Conservation (phyloP, 2,888 invertebrate genomes). For the Theodoxus fluviatilis region DNA sequence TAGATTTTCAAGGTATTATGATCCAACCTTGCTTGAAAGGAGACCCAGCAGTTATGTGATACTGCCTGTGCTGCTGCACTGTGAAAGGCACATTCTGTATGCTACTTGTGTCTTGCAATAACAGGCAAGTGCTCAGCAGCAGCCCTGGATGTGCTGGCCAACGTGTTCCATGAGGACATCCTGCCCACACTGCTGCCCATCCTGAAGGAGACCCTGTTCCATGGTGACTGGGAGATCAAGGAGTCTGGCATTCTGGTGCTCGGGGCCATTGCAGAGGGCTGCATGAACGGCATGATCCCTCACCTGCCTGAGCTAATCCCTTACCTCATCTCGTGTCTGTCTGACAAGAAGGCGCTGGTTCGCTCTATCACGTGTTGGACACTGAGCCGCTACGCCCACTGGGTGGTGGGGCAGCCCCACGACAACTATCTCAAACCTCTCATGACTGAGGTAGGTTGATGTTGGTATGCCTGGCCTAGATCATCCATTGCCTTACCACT, state of each 20-base stretch:
- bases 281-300: constrained; percentile 95
- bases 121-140: constrained; percentile 96
- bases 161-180: constrained; percentile 94
- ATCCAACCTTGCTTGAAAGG: too few species aligned
- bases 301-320: constrained; percentile 96
- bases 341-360: constrained; percentile 94
- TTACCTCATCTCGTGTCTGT: constrained; percentile 89
- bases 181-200: constrained; percentile 93
- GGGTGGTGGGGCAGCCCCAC: constrained; percentile 96
- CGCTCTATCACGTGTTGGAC: constrained; percentile 99
- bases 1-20: background rate
- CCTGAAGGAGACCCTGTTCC: constrained; percentile 93
- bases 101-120: background rate
- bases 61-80: too few species aligned
- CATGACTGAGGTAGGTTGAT: constrained; percentile 80
- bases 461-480: background rate
- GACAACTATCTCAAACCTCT: constrained; percentile 91
- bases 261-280: constrained; percentile 87
- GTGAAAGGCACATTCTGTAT: too few species aligned
- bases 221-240: constrained; percentile 95
- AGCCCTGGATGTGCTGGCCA: constrained; percentile 94
- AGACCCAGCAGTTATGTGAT: too few species aligned
- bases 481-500: too few species aligned
- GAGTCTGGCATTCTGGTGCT: constrained; percentile 91
- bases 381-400: constrained; percentile 94